Base-by-base conservation (phyloP, 2,797 vertebrate species). In the Micrastur ruficollis region DNA sequence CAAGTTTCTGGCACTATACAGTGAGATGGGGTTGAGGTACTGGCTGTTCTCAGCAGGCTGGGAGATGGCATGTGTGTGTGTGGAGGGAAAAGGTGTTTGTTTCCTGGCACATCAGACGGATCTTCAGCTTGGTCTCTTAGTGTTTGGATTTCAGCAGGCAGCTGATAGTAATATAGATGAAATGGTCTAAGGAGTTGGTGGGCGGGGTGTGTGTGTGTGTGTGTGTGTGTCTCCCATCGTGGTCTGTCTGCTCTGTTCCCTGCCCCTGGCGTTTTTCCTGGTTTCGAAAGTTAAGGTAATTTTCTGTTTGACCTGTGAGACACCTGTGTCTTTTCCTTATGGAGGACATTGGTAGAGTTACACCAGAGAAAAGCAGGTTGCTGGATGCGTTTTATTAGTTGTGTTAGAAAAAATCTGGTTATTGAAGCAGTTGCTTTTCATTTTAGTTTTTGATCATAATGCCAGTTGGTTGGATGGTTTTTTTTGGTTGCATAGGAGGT, bases 181-280 rank as follows among this genome's bases (percentile, higher is more conserved):
- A 40, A 18, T 14, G 14, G 49, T 29, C 19, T 13, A 34, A 62
- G 49, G 42, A 21, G 53, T 26, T n/a, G n/a, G 26, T 36, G 36
- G 36, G 36, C 8, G 36, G 36, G 36, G 36, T 36, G n/a, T n/a
- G n/a, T n/a, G n/a, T n/a, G n/a, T n/a, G n/a, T n/a, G n/a, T n/a
- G n/a, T n/a, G n/a, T n/a, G n/a, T n/a, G 36, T 19, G 49, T 56
- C 19, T 63, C 20, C 8, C 31, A 8, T 47, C 7, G 1, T 53
- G 1, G 1, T 42, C 23, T 0, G 1, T 49, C 61, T 25, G 12
- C n/a, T 73, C 38, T 1, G 1, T 50, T 34, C 15, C 3, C 9
- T 8, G 7, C 11, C 5, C 25, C 19, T 0, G 1, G n/a, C 9
- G 2, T 72, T 56, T 53, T 71, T 11, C 5, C 29, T n/a, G 21